Conservation (phyloP, 2,113 vertebrate genomes). For the Catharus bicknelli region DNA sequence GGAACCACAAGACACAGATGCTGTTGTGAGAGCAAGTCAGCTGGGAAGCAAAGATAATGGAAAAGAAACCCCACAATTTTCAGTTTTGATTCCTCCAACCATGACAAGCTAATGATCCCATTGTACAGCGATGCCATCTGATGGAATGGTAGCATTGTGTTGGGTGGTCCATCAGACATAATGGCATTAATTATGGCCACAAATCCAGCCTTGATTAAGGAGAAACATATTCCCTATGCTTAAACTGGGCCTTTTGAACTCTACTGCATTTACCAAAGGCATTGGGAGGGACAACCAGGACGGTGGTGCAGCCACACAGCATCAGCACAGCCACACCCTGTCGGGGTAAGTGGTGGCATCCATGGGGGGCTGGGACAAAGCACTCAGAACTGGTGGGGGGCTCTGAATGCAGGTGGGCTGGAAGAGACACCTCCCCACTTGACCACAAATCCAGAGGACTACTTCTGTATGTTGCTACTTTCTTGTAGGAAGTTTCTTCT, state of each 20-base stretch:
- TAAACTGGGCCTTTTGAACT: neutral
- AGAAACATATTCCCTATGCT: neutral
- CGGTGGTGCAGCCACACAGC: neutral
- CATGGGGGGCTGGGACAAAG: neutral
- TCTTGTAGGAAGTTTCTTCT: neutral
- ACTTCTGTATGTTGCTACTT: neutral
- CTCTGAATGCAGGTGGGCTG: neutral
- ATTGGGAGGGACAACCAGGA: neutral
- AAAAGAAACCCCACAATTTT: neutral
- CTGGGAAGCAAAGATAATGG: neutral
- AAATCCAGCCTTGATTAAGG: neutral
- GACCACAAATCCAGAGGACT: neutral
- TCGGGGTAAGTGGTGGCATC: neutral
- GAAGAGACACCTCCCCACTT: neutral
- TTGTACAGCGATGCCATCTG: rapidly evolving
- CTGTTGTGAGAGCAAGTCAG: neutral
- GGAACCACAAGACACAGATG: neutral
- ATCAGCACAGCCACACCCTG: rapidly evolving
- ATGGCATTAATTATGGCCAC: neutral
- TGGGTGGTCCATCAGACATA: neutral
- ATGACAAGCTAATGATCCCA: neutral
- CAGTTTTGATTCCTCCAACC: neutral
- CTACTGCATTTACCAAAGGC: rapidly evolving
- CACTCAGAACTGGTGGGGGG: rapidly evolving
- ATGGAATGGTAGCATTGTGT: neutral